Conservation (phyloP, 2,888 invertebrate species). For the Marasmarcha lunaedactyla region DNA sequence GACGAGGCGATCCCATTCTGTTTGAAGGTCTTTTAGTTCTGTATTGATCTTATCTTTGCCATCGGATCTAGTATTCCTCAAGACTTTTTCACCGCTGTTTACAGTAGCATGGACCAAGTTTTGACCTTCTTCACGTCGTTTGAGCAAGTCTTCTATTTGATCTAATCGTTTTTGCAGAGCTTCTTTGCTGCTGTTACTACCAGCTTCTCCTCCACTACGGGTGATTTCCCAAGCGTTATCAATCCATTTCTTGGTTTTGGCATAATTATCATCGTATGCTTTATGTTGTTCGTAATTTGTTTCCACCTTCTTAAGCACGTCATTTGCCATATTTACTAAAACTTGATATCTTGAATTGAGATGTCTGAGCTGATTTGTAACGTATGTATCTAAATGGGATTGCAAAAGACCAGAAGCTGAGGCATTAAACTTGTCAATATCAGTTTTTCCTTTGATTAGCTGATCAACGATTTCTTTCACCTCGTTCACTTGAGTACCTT, state of each 20-base stretch:
- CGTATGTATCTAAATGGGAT: slow-evolving; percentile 88
- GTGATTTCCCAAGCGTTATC: slow-evolving; percentile 87
- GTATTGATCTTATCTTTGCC: slow-evolving; percentile 89
- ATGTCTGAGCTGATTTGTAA: slow-evolving; percentile 87
- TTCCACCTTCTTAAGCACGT: slow-evolving; percentile 91
- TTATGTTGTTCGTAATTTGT: slow-evolving; percentile 88
- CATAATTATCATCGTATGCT: slow-evolving; percentile 81
- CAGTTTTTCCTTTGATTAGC: slow-evolving; percentile 81
- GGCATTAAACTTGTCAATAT: slow-evolving; percentile 86
- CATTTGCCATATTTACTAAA: slow-evolving; percentile 87
- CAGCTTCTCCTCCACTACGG: slow-evolving; percentile 82
- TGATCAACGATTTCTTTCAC: slow-evolving; percentile 82
- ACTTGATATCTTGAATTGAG: slow-evolving; percentile 91
- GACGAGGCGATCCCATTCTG: slow-evolving; percentile 91
- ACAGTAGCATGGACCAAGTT: slow-evolving; percentile 87
- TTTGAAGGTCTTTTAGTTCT: slow-evolving; percentile 89
- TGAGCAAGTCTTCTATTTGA: slow-evolving; percentile 83
- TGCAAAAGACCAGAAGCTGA: slow-evolving; percentile 81
- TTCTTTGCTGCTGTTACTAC: slow-evolving; percentile 83
- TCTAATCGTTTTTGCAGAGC: slow-evolving; percentile 83
- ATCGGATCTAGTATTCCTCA: slow-evolving; percentile 88
- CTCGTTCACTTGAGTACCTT: slow-evolving; percentile 85
- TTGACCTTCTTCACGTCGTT: slow-evolving; percentile 88
- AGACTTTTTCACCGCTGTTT: slow-evolving; percentile 90
- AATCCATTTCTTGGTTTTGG: slow-evolving; percentile 86